A percentile compares a stretch with the other conserved stretches of the same genome.
Evolutionary conservation across 2,113 vertebrate species (phyloP).

Genomic region (Stomatorhinus ivindoensis): DNA sequence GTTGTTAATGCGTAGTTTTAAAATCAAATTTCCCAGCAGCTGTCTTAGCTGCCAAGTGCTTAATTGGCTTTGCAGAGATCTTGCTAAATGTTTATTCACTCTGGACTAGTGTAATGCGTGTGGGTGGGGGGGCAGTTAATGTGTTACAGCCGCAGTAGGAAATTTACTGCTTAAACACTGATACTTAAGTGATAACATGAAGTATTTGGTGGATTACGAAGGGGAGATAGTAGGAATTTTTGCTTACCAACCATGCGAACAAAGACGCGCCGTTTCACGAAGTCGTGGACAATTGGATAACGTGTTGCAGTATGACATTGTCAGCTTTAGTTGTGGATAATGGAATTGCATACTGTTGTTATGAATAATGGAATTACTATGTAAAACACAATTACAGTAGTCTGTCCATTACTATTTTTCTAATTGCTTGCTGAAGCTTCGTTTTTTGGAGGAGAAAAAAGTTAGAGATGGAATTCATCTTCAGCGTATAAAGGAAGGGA

Average conservation of each 20-base stretch:
- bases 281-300: background rate
- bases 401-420: background rate
- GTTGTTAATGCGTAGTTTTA: background rate
- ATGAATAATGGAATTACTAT: background rate
- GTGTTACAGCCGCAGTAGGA: background rate
- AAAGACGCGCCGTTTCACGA: background rate
- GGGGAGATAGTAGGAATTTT: background rate
- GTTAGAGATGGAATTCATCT: background rate
- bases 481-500: background rate
- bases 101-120: background rate
- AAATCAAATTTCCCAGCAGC: background rate
- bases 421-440: background rate
- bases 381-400: background rate
- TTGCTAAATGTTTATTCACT: background rate
- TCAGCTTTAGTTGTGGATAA: background rate
- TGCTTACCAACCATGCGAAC: background rate
- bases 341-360: background rate
- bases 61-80: conserved; percentile 2
- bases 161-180: background rate
- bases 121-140: background rate
- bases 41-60: background rate
- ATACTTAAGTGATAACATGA: background rate
- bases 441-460: background rate
- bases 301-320: background rate
- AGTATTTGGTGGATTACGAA: background rate